These are phyloP conservation scores for Hypanus sabinus DNA, from an alignment of 2,113 vertebrate species.

Conservation along the genomic window DNA sequence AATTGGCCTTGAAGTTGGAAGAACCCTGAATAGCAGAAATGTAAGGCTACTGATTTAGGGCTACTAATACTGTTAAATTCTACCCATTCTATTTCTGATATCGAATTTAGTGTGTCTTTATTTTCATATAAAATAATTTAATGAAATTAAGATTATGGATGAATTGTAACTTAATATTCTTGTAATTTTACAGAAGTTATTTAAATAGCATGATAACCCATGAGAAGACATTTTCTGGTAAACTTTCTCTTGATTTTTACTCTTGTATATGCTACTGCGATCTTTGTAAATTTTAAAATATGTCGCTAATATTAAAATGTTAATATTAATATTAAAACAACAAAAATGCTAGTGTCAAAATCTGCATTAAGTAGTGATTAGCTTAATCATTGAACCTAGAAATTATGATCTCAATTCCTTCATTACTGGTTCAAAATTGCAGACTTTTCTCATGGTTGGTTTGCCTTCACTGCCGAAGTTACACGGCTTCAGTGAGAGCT, in stretches of 20 bases:
- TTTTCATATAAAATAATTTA: neutral
- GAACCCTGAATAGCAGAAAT: neutral
- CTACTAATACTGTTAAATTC: neutral
- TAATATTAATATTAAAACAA: too few relatives aligned
- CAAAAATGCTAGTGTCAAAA: neutral
- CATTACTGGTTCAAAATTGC: too few relatives aligned
- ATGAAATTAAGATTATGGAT: neutral
- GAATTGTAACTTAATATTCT: neutral
- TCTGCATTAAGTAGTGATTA: neutral
- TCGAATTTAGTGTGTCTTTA: neutral
- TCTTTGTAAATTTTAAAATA: neutral
- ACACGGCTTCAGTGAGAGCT: too few relatives aligned
- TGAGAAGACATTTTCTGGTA: neutral
- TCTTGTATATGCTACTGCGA: neutral
- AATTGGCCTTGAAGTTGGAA: neutral
- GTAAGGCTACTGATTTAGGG: neutral
- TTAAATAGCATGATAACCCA: neutral
- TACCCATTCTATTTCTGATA: too few relatives aligned
- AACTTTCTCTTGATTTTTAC: neutral
- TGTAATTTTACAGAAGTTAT: conserved; percentile 1
- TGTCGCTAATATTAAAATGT: neutral
- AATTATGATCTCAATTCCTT: too few relatives aligned
- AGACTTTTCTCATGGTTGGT: too few relatives aligned
- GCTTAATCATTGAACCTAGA: neutral
- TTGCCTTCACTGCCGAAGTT: too few relatives aligned